Evolutionary conservation across 2,888 invertebrate species (phyloP), one percentile per base, ranked within the genome.

Genomic region (Philhelius pedissequus): DNA sequence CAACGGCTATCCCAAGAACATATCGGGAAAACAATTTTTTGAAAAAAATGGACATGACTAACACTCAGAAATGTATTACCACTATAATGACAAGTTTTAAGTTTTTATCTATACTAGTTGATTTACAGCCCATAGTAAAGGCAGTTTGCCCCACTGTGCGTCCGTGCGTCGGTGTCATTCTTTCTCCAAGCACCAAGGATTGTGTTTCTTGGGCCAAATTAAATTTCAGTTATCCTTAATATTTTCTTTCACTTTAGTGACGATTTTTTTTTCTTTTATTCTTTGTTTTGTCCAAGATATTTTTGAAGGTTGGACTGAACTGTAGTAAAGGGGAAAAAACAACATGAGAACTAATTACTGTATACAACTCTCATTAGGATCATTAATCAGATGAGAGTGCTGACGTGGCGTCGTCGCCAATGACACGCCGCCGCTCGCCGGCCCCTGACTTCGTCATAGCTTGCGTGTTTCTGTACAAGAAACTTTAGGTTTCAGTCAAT

Each of bases 361-460:
- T 32, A 70, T 62, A 62, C 71, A 71, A 60, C 40, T 66, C 74
- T 79, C 71, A 76, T 80, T 80, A 73, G 82, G 60, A 68, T 77
- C 75, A 84, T 84, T 84, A 80, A 80, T 84, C 84, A 84, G 75
- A 54, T 54, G 71, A 68, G 56, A 69, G 73, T 68, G 82, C 78
- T 20, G 68, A 18, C 45, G 30, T 40, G 27, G 60, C 25, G n/a
- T n/a, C 40, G 40, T 20, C n/a, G 7, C 56, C 20, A 22, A n/a
- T 35, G 35, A 20, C 52, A 54, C 22, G 35, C 35, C 56, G 9
- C 13, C 13, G 6, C 13, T 4, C 43, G 0, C 8, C 18, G 20
- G 11, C 2, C 45, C n/a, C n/a, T n/a, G 1, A 13, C 48, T 25
- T 48, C 4, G 13, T 58, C 13, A 6, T 64, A 30, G 38, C 35